Evolutionary conservation across 2,797 vertebrate genomes (phyloP).

Genomic region (Adrianichthys oophorus): DNA sequence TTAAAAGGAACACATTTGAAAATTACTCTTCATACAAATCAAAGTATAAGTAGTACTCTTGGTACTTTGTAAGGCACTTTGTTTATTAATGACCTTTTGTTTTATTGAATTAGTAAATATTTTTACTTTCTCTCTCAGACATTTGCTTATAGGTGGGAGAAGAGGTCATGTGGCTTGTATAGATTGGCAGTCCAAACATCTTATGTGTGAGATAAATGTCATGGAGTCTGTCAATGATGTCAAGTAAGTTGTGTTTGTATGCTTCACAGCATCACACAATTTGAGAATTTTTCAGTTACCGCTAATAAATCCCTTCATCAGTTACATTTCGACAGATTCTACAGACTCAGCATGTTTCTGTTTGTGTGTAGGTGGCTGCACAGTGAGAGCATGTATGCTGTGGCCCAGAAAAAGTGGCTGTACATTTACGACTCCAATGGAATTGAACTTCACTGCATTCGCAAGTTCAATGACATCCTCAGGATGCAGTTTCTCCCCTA

Average conservation of each 20-base stretch:
- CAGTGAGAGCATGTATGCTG: conserved; percentile 84
- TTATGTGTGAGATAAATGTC: conserved; percentile 90
- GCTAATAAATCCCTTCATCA: not conserved
- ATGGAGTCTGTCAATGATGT: conserved; percentile 88
- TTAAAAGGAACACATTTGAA: no score
- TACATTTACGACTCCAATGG: conserved; percentile 89
- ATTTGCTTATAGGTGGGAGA: conserved; percentile 84
- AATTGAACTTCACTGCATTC: conserved; percentile 89
- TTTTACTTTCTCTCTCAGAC: conserved; percentile 63
- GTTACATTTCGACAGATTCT: not conserved
- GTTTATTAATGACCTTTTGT: no score
- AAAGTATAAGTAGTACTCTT: no score
- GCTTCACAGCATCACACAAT: not conserved
- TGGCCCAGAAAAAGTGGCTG: conserved; percentile 91
- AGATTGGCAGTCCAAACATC: conserved; percentile 86
- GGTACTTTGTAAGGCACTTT: no score
- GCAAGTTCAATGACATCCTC: conserved; percentile 84
- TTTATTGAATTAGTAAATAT: not conserved
- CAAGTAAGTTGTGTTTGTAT: conserved; percentile 72
- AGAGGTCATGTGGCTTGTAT: conserved; percentile 87
- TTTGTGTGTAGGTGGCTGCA: conserved; percentile 84
- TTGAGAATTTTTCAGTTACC: not conserved
- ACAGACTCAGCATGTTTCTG: not conserved
- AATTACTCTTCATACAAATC: no score
- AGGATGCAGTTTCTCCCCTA: conserved; percentile 90